Evolutionary conservation across 2,113 vertebrate species (phyloP).

Genomic region (Poecilia latipinna): DNA sequence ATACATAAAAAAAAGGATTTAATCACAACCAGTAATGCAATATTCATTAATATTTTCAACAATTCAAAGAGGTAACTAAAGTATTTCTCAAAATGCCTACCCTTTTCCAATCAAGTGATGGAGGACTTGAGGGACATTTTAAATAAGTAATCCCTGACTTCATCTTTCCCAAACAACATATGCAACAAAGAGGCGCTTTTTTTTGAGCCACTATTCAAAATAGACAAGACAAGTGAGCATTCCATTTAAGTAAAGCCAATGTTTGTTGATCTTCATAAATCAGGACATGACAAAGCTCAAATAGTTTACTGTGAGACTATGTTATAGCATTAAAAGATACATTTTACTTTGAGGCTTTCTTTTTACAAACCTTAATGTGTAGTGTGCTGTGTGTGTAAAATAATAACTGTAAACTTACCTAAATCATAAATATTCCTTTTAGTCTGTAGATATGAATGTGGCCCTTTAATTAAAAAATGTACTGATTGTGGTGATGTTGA

Average conservation of each 20-base stretch:
- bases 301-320: not conserved
- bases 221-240: not conserved
- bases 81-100: not conserved
- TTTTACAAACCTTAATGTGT: not conserved
- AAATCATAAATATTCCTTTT: constrained; percentile 2
- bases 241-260: not conserved
- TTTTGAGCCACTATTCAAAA: not conserved
- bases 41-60: no score
- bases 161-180: no score
- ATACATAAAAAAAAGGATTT: no score
- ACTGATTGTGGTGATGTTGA: constrained; percentile 29
- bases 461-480: not conserved
- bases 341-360: not conserved
- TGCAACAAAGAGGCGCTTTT: not conserved
- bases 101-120: not conserved
- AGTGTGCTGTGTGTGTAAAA: not conserved
- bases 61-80: no score
- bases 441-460: constrained; percentile 34
- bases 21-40: no score
- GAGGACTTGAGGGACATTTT: no score
- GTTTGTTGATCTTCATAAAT: not conserved
- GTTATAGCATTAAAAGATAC: not conserved
- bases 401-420: not conserved
- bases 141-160: no score
- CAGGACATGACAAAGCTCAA: not conserved